Percentiles rank a stretch among this genome's conserved stretches.
Conservation (phyloP, 2,888 invertebrate genomes). For the Rotaria magnacalcarata region DNA sequence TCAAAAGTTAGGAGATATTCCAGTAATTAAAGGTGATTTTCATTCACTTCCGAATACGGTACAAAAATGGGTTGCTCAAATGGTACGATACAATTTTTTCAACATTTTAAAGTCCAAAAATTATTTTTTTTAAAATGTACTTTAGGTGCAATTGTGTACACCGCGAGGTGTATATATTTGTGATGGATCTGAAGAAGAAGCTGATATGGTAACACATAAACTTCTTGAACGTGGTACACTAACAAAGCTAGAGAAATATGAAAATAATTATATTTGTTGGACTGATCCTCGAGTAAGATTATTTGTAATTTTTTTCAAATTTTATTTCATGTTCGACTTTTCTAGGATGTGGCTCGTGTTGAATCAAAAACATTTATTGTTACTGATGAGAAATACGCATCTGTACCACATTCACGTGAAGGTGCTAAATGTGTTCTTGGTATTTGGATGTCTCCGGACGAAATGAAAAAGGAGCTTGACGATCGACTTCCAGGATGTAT, state of each 20-base stretch:
- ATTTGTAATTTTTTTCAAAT: not conserved
- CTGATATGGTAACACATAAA: constrained; percentile 69
- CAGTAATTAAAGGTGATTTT: not conserved
- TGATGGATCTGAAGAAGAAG: constrained; percentile 82
- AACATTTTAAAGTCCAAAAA: not conserved
- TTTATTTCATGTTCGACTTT: constrained; percentile 76
- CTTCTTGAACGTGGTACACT: constrained; percentile 70
- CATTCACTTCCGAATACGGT: not conserved
- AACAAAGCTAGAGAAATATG: not conserved
- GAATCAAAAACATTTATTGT: constrained; percentile 93
- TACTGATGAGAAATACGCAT: constrained; percentile 73
- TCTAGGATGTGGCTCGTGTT: constrained; percentile 93
- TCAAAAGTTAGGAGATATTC: not conserved
- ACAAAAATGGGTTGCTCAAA: not conserved
- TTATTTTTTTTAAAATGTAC: not conserved
- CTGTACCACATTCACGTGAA: constrained; percentile 73
- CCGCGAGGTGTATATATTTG: constrained; percentile 85
- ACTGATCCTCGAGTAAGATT: not conserved
- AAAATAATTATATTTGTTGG: not conserved
- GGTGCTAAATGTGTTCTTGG: constrained; percentile 77
- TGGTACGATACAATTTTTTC: not conserved
- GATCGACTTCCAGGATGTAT: constrained; percentile 77
- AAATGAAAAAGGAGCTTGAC: constrained; percentile 74
- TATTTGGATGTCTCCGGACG: constrained; percentile 81
- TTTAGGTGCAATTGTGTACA: constrained; percentile 73